Evolutionary conservation across 1,140 invertebrate species (phyloP).

Genomic region (Lerema accius): DNA sequence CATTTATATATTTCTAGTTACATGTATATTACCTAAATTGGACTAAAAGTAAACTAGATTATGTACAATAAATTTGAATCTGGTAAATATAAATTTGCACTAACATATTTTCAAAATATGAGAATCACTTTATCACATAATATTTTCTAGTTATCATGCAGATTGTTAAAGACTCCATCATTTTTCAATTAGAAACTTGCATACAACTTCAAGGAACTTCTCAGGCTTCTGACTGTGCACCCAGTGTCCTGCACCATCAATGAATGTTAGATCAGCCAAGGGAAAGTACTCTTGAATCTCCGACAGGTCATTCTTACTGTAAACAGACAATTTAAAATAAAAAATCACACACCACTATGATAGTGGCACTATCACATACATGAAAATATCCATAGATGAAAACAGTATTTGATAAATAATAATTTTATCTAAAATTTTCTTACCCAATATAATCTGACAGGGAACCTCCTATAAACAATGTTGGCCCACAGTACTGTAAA

Average conservation of each 20-base stretch:
- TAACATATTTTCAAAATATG: conserved; percentile 25
- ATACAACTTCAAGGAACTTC: conserved; percentile 88
- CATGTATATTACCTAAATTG: not conserved
- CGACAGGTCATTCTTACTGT: conserved; percentile 85
- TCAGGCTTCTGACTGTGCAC: conserved; percentile 95
- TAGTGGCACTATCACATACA: no score
- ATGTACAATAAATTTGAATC: conserved; percentile 32
- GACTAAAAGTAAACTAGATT: not conserved
- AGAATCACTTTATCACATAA: conserved; percentile 20
- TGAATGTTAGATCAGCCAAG: conserved; percentile 87
- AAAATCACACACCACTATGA: no score
- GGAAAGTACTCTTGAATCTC: conserved; percentile 91
- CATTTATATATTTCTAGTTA: not conserved
- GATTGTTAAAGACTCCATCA: conserved; percentile 35
- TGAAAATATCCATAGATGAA: no score
- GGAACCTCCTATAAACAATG: conserved; percentile 92
- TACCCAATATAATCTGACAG: conserved; percentile 91
- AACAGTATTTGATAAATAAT: no score
- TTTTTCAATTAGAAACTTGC: conserved; percentile 79
- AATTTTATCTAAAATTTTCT: no score
- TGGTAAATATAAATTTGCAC: conserved; percentile 29
- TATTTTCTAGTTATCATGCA: conserved; percentile 2
- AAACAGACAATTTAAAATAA: no score
- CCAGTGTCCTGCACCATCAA: conserved; percentile 94
- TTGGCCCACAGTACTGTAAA: conserved; percentile 86